Evolutionary conservation across 2,113 vertebrate species (phyloP), one percentile per base, ranked within the genome.

Genomic region (Anas platyrhynchos): DNA sequence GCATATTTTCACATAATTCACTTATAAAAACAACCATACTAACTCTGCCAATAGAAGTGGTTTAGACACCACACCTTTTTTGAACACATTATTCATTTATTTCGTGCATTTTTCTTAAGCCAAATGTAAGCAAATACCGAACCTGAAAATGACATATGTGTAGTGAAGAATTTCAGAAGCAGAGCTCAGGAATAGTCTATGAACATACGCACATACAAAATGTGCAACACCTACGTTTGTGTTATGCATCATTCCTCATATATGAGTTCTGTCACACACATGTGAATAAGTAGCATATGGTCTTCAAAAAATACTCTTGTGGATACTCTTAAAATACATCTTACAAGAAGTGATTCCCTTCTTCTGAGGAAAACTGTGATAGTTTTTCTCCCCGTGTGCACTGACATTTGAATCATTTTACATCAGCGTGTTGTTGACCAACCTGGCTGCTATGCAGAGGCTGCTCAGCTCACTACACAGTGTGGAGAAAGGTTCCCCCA

Each of bases 231-330:
- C 95, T 90, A 96, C 91, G 50, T 93, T 88, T 97, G 73, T 94
- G 80, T 94, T 97, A 94, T 87, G 41, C 72, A 90, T 81, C 88
- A 65, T 62, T 93, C 83, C 86, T 93, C 92, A 93, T 95, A 90
- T 95, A 75, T 94, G 92, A 96, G 92, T 92, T 96, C 91, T 93
- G 74, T 90, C 92, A 96, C 89, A 97, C 1, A 23, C 86, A 95
- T 96, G 95, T 93, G 96, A 96, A 84, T 90, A 93, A 94, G 83
- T 84, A 86, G n/a, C 94, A 96, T 94, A 95, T 97, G 95, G 93
- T 84, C 88, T 94, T 96, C 92, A 96, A 92, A 96, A 96, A 96
- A 88, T 93, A 96, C 44, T 93, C 80, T 16, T 48, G 22, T 77
- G 79, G 52, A 78, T 96, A 83, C 56, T 95, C 91, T 93, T 83